These are phyloP conservation scores for Atlantisia rogersi DNA, from an alignment of 2,113 vertebrate species.

Conservation along the genomic window DNA sequence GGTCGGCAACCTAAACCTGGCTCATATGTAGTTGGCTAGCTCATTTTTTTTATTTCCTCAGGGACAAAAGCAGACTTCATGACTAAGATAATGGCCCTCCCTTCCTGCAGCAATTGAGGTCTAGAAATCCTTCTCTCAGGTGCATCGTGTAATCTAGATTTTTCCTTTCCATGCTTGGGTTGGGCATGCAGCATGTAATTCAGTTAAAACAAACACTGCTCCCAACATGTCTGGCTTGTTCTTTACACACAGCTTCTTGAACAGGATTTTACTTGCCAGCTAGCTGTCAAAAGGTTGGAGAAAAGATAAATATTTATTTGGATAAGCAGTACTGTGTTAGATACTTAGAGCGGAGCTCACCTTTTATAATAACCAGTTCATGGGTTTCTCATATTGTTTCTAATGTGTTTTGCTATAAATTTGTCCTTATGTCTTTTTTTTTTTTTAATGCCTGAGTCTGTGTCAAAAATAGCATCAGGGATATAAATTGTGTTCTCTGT, in stretches of 20 bases:
- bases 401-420: neutral
- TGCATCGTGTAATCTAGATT: neutral
- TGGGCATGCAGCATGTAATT: neutral
- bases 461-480: neutral
- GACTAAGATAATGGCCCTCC: neutral
- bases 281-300: neutral
- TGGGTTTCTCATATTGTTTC: neutral
- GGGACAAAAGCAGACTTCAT: neutral
- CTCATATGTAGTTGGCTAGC: neutral
- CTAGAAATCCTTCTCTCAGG: neutral
- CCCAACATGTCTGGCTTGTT: neutral
- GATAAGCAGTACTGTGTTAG: neutral
- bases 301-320: constrained; percentile 21
- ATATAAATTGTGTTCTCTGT: neutral
- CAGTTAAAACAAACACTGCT: neutral
- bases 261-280: neutral
- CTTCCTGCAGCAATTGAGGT: neutral
- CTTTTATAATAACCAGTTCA: neutral
- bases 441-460: neutral
- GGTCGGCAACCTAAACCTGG: neutral
- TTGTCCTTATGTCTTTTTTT: neutral
- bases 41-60: neutral
- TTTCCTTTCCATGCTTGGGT: neutral
- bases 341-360: neutral
- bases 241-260: constrained; percentile 19